phyloP scores from a whole-genome alignment of 1,140 invertebrate species.

The Colletes latitarsis region DNA sequence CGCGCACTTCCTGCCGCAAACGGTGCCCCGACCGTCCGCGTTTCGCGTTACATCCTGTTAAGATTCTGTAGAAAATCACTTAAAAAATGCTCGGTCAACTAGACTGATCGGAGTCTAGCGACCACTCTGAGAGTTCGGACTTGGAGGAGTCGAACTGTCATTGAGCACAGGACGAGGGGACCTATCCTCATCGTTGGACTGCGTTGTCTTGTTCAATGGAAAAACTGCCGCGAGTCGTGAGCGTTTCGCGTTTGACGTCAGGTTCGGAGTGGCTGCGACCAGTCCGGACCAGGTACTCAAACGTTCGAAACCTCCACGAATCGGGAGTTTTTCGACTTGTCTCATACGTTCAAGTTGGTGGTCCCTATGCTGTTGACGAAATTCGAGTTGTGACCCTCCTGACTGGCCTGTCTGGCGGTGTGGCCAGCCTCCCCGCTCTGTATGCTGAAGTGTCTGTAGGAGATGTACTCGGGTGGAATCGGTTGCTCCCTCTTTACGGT shows the following conservation, averaged over 20 bases:
- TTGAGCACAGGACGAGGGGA: background rate
- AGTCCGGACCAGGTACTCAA: conserved; percentile 21
- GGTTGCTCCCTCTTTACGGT: conserved; percentile 85
- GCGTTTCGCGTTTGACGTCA: conserved; percentile 39
- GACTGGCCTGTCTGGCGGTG: conserved; percentile 58
- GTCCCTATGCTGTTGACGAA: conserved; percentile 66
- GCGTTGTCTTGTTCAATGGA: background rate
- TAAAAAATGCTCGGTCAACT: conserved; percentile 62
- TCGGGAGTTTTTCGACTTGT: conserved; percentile 66
- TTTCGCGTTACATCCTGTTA: conserved; percentile 41
- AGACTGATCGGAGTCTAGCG: conserved; percentile 24
- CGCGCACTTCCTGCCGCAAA: background rate
- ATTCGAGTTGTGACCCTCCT: conserved; percentile 64
- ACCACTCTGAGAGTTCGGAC: background rate
- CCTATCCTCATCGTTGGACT: background rate
- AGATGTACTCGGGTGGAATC: conserved; percentile 86
- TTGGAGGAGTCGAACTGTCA: conserved; percentile 11
- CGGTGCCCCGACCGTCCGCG: background rate
- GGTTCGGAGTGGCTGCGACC: background rate
- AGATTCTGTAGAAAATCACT: conserved; percentile 66
- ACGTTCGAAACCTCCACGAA: conserved; percentile 66
- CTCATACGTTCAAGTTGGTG: conserved; percentile 70
- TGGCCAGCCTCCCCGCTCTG: conserved; percentile 74
- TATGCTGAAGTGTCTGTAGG: conserved; percentile 85
- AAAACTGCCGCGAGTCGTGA: conserved; percentile 61